A percentile compares a stretch with the other conserved stretches of the same genome.
Conservation (phyloP, 1,140 invertebrate genomes). For the Temnothorax longispinosus region DNA sequence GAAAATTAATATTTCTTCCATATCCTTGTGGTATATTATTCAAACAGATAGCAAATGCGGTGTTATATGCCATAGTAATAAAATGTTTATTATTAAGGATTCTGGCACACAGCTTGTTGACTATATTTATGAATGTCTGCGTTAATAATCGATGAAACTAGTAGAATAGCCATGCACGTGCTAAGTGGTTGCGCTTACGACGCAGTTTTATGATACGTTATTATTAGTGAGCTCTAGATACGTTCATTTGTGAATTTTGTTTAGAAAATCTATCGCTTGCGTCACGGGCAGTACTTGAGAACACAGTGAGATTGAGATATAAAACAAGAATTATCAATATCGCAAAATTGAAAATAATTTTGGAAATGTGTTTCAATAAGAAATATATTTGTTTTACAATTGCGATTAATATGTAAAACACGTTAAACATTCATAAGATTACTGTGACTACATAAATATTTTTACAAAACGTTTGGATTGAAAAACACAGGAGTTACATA, state of each 20-base stretch:
- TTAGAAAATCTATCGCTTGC: slow-evolving; percentile 30
- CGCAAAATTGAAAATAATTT: not conserved
- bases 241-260: slow-evolving; percentile 43
- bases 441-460: slow-evolving; percentile 44
- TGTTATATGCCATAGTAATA: slow-evolving; percentile 16
- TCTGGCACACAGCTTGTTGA: slow-evolving; percentile 28
- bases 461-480: slow-evolving; percentile 44
- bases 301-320: not conserved
- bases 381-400: slow-evolving; percentile 16
- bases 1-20: slow-evolving; percentile 45
- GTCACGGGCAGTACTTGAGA: not conserved
- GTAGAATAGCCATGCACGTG: slow-evolving; percentile 1
- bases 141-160: slow-evolving; percentile 7
- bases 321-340: slow-evolving; percentile 5
- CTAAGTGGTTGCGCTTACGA: slow-evolving; percentile 17
- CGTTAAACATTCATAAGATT: slow-evolving; percentile 18
- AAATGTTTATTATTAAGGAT: slow-evolving; percentile 31
- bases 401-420: slow-evolving; percentile 9
- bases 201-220: slow-evolving; percentile 15
- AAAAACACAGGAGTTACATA: slow-evolving; percentile 5
- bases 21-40: slow-evolving; percentile 24
- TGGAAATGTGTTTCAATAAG: not conserved
- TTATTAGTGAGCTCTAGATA: slow-evolving; percentile 19
- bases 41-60: not conserved
- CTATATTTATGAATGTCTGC: slow-evolving; percentile 32